phyloP scores from a whole-genome alignment of 2,888 invertebrate genomes.

The Cenopis cana region DNA sequence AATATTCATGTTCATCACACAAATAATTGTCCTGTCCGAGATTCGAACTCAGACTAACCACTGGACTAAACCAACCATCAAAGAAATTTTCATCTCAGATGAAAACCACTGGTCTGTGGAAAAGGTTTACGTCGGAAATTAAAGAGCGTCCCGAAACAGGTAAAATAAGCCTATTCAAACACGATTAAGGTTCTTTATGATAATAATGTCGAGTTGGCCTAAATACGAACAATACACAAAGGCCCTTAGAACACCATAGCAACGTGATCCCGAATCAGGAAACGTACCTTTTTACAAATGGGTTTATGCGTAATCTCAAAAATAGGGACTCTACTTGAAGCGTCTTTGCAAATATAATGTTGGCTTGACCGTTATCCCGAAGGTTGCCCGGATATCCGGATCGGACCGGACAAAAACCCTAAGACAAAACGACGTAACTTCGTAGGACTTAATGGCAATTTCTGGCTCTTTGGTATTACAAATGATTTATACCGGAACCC shows the following conservation, averaged over 20 bases:
- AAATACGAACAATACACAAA: slow-evolving; percentile 14
- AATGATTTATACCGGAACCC: not conserved
- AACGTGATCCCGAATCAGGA: not conserved
- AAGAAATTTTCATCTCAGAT: too few relatives aligned
- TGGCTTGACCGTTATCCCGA: slow-evolving; percentile 24
- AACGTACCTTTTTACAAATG: slow-evolving; percentile 5
- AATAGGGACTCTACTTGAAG: slow-evolving; percentile 13
- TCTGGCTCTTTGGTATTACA: not conserved
- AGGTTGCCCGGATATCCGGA: slow-evolving; percentile 25
- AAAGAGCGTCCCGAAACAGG: not conserved
- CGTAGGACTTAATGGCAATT: not conserved
- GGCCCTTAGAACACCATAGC: slow-evolving; percentile 10
- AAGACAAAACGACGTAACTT: not conserved
- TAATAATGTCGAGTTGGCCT: slow-evolving; percentile 12
- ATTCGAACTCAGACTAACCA: too few relatives aligned
- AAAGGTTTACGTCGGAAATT: too few relatives aligned
- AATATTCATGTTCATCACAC: too few relatives aligned
- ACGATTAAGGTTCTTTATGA: not conserved
- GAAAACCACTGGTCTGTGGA: too few relatives aligned
- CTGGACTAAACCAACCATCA: too few relatives aligned
- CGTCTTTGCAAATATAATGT: slow-evolving; percentile 26
- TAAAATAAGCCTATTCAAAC: not conserved
- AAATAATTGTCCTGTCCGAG: too few relatives aligned
- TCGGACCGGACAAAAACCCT: not conserved
- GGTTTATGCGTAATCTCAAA: slow-evolving; percentile 19